phyloP scores from a whole-genome alignment of 2,797 vertebrate genomes.

The Notoglanidium macrostoma region DNA sequence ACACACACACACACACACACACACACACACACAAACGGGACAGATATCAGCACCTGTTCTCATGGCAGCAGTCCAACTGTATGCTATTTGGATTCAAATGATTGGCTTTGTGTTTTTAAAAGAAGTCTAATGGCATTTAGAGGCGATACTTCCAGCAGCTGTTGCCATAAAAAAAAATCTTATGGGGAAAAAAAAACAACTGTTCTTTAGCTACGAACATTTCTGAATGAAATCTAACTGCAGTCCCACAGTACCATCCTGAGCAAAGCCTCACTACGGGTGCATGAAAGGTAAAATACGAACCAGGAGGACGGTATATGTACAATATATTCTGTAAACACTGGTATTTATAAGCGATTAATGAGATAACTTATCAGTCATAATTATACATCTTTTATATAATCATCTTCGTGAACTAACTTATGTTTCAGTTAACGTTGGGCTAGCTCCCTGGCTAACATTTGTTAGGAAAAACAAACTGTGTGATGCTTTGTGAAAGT shows the following conservation, averaged over 20 bases:
- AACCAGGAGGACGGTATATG: background rate
- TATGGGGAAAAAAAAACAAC: background rate
- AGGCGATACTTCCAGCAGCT: background rate
- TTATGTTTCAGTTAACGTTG: too few species aligned
- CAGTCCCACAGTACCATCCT: background rate
- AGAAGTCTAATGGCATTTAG: background rate
- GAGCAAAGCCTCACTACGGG: background rate
- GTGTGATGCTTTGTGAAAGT: background rate
- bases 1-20: constrained; percentile 17
- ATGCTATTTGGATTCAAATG: constrained; percentile 30
- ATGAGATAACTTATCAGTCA: background rate
- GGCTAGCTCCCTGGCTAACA: too few species aligned
- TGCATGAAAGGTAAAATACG: background rate
- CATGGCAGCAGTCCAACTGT: constrained; percentile 13
- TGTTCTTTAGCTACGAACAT: background rate
- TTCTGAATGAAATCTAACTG: background rate
- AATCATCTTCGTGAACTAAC: background rate
- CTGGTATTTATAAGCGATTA: too few species aligned
- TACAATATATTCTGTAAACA: background rate
- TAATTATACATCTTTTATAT: background rate
- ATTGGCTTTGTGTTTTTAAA: background rate
- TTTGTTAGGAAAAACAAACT: background rate
- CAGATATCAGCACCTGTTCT: constrained; percentile 48
- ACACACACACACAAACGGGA: constrained; percentile 20
- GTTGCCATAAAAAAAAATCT: background rate